Conservation (phyloP, 2,797 vertebrate species). For the Sebastes jordani region DNA sequence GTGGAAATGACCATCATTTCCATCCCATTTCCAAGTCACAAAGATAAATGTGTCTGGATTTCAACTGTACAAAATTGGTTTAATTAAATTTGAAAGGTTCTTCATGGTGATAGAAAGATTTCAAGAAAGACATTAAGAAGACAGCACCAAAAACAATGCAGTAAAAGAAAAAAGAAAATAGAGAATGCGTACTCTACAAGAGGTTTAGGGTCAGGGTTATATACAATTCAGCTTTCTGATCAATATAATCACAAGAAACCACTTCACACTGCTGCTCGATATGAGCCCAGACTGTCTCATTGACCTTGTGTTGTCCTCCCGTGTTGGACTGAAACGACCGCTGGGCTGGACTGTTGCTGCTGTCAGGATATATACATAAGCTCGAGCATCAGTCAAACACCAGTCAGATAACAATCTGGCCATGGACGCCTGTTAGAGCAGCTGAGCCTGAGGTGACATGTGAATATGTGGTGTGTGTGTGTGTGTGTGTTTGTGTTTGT, state of each 20-base stretch:
- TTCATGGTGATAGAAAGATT: not conserved
- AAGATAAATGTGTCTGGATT: not conserved
- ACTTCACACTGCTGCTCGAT: not conserved
- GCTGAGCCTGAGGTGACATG: not conserved
- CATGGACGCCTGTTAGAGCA: not conserved
- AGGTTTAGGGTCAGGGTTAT: not conserved
- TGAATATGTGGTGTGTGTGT: not conserved
- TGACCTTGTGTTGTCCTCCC: not conserved
- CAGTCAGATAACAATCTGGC: not conserved
- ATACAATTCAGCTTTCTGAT: not conserved
- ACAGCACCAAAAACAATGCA: not conserved
- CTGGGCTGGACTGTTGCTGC: not conserved
- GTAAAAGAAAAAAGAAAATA: not conserved
- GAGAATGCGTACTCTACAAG: not conserved
- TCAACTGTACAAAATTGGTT: no score
- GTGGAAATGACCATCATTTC: not conserved
- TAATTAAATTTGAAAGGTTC: not conserved
- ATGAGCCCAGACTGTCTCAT: not conserved
- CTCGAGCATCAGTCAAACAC: not conserved
- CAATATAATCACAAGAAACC: not conserved
- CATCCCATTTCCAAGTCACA: not conserved
- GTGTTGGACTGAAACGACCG: not conserved
- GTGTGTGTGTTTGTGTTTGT: not conserved
- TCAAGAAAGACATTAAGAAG: not conserved
- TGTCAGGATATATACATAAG: slow-evolving; percentile 10